Conservation (phyloP, 2,113 vertebrate species). For the Emydocephalus ijimae region DNA sequence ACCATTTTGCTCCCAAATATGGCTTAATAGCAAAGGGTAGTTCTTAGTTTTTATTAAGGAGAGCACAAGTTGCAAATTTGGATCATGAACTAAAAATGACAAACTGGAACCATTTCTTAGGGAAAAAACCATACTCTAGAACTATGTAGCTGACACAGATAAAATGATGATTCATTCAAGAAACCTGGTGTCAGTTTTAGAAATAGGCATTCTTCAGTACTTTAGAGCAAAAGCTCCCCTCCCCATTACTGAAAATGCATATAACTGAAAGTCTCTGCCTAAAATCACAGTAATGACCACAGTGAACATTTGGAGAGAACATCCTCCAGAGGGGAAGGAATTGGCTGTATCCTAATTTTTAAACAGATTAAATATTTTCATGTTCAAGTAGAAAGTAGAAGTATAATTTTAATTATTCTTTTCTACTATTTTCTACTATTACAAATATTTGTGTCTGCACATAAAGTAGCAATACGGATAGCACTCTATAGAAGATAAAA, state of each 20-base stretch:
- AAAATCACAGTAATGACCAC: not conserved
- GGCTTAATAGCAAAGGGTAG: not conserved
- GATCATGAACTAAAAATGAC: not conserved
- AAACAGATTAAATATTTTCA: not conserved
- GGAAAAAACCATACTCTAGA: not conserved
- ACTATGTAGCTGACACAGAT: too few species aligned
- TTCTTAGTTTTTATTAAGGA: not conserved
- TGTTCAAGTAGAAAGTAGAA: not conserved
- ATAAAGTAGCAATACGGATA: not conserved
- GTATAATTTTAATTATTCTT: not conserved
- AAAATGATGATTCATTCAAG: not conserved
- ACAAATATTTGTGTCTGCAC: not conserved
- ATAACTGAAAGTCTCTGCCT: not conserved
- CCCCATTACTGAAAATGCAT: not conserved
- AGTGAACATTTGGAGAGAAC: conserved; percentile 35
- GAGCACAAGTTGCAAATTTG: not conserved
- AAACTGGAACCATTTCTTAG: not conserved
- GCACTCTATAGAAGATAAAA: not conserved
- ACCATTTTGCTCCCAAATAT: not conserved
- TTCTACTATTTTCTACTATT: not conserved
- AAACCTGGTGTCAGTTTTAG: not conserved
- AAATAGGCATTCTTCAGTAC: not conserved
- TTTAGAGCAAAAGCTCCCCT: not conserved
- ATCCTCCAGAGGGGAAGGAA: not conserved
- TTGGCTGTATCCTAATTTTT: not conserved